These are phyloP conservation scores for Sterna hirundo DNA, from an alignment of 2,113 vertebrate genomes.

Conservation along the genomic window DNA sequence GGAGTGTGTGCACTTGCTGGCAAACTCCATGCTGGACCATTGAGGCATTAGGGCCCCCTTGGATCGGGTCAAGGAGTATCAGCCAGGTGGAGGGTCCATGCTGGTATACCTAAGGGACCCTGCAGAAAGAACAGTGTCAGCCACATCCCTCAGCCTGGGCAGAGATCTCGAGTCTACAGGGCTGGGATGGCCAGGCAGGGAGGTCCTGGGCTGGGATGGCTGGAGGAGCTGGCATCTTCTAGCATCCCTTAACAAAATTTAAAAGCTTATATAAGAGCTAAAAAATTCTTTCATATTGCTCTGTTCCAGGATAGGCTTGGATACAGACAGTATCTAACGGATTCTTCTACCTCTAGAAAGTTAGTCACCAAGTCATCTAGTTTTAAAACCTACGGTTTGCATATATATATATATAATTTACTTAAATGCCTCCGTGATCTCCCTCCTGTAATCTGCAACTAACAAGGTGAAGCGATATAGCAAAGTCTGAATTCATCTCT, in stretches of 20 bases:
- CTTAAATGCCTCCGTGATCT: not conserved
- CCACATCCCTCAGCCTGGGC: rapidly evolving
- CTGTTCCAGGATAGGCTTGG: not conserved
- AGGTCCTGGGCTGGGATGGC: rapidly evolving
- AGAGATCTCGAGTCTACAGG: not conserved
- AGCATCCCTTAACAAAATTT: not conserved
- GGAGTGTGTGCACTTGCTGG: not conserved
- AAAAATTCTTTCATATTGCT: not conserved
- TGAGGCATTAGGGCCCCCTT: rapidly evolving
- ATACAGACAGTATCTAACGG: not conserved
- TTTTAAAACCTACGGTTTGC: not conserved
- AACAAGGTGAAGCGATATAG: not conserved
- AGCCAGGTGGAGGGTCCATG: rapidly evolving
- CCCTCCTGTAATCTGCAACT: not conserved
- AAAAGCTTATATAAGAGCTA: not conserved
- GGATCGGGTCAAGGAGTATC: not conserved
- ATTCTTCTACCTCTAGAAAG: not conserved
- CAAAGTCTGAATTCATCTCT: not conserved
- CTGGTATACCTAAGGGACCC: not conserved
- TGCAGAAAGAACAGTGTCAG: not conserved
- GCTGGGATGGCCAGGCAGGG: not conserved
- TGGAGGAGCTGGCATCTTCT: not conserved
- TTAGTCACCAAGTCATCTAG: not conserved
- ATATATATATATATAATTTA: not conserved
- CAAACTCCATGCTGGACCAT: not conserved